Base-by-base conservation (phyloP, 2,888 invertebrate species). In the Meghimatium bilineatum region DNA sequence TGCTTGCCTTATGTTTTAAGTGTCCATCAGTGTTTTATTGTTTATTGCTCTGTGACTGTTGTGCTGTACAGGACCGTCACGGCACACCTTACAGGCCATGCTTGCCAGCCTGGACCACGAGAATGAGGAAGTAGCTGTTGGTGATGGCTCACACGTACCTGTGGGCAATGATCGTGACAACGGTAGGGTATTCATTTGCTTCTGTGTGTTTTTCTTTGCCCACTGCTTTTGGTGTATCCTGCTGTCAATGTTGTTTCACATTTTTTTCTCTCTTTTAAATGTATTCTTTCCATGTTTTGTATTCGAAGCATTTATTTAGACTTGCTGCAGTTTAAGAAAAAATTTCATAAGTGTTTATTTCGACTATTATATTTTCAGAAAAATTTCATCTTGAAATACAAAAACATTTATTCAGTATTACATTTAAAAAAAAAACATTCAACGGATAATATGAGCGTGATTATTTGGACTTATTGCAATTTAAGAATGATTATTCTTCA, bases 31-130 rank as follows among this genome's bases (percentile, higher is more conserved):
- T 44, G 32, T 74, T 63, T 66, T 38, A 79, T 79, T 49, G 38
- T 26, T 66, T 71, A 69, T 49, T 82, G 69, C 69, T 77, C 26
- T 82, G 60, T 82, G 76, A 52, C 63, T n/a, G 12, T 26, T 49
- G 56, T 66, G 63, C 74, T 49, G 76, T 78, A 77, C 90, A 94
- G 94, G 94, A 88, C 94, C 94, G 29, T 94, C 93, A 86, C 89
- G 94, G 87, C 91, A 94, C 60, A 90, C 93, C 29, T 90, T 94
- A 79, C 94, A 94, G 88, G 93, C 93, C 84, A 94, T 94, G 94
- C 90, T 94, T 88, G 94, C 92, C 86, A 93, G 92, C 88, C 90
- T 94, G 87, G 92, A 91, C 75, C 88, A 88, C 60, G 90, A 91
- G 44, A 92, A 92, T 72, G 92, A 91, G 32, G 38, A 49, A 34